Percentiles rank a stretch among this genome's conserved stretches.
Conservation (phyloP, 37 sponge, comb jelly and placozoan species). For the Halisarca cf. caerulea region DNA sequence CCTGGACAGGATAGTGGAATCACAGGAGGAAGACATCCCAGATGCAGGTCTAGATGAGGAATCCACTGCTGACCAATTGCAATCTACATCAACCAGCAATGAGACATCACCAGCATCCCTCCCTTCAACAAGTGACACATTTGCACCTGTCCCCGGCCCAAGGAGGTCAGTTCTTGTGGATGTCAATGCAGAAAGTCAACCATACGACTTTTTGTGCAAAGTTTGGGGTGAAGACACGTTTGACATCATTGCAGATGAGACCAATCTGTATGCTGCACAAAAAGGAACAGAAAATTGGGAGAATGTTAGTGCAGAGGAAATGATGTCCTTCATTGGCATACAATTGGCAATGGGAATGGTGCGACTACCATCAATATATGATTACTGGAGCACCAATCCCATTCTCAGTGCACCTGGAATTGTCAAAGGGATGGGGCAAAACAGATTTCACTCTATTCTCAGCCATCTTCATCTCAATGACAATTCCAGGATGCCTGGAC, state of each 20-base stretch:
- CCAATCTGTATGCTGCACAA: constrained; percentile 41
- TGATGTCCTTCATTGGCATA: constrained; percentile 35
- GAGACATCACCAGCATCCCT: too few relatives aligned
- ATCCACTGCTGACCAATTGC: too few relatives aligned
- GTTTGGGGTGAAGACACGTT: not conserved
- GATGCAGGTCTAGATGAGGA: too few relatives aligned
- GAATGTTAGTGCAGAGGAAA: constrained; percentile 3
- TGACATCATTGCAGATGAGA: constrained; percentile 16
- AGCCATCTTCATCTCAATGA: constrained; percentile 24
- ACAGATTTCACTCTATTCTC: not conserved
- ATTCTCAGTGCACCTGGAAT: constrained; percentile 18
- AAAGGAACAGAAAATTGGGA: not conserved
- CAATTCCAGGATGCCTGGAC: not conserved
- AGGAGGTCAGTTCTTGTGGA: too few relatives aligned
- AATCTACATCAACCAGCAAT: too few relatives aligned
- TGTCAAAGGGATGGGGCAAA: constrained; percentile 14
- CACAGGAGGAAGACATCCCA: too few relatives aligned
- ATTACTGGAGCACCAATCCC: constrained; percentile 16
- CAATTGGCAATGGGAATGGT: constrained; percentile 44
- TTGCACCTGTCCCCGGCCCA: too few relatives aligned
- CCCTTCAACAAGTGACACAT: too few relatives aligned
- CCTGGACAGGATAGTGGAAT: too few relatives aligned
- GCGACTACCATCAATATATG: constrained; percentile 24
- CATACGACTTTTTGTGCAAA: not conserved
- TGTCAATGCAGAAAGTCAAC: not conserved